These are phyloP conservation scores for Squalus acanthias DNA, from an alignment of 2,797 vertebrate species.

Conservation along the genomic window DNA sequence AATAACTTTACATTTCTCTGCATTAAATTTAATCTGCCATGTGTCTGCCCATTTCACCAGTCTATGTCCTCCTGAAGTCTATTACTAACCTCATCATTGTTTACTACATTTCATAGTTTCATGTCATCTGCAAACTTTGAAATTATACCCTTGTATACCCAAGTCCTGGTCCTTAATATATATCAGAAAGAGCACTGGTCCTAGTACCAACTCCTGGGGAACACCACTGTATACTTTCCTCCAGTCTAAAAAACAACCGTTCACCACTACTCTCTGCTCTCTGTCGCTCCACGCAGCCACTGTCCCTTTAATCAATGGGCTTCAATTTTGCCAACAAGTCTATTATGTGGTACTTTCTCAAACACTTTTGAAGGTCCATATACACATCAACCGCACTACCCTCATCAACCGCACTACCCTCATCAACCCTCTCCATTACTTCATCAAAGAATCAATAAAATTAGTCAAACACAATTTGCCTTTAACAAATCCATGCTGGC, in stretches of 20 bases:
- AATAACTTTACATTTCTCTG: not conserved
- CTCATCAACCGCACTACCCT: not conserved
- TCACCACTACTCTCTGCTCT: not conserved
- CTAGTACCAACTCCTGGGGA: not conserved
- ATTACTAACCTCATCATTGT: no score
- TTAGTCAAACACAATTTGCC: not conserved
- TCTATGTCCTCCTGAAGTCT: no score
- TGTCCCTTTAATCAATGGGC: not conserved
- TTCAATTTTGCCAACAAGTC: not conserved
- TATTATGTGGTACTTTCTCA: not conserved
- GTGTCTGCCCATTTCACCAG: no score
- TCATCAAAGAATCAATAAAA: not conserved
- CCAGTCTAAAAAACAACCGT: not conserved
- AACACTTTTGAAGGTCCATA: not conserved
- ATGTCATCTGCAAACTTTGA: no score
- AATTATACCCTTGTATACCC: not conserved
- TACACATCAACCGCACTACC: not conserved
- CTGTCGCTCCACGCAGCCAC: not conserved
- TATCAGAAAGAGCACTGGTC: not conserved
- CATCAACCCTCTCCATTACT: not conserved
- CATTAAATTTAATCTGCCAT: no score
- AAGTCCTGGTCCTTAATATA: not conserved
- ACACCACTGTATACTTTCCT: not conserved
- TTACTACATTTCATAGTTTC: no score
- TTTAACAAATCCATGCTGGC: not conserved